Evolutionary conservation across 2,797 vertebrate genomes (phyloP).

Genomic region (Oreortyx pictus): DNA sequence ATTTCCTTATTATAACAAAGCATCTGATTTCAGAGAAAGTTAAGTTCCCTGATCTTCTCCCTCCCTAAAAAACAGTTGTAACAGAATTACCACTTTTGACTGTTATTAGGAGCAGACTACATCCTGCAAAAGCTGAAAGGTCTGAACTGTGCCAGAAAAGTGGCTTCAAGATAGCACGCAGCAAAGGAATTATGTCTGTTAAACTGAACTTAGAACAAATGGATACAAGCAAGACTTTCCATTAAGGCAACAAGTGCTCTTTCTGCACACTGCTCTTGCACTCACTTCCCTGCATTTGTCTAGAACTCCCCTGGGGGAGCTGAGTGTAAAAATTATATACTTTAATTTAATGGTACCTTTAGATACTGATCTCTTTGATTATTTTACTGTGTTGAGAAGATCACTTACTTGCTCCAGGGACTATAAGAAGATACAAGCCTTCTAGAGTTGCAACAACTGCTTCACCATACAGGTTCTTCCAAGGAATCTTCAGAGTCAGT

Average conservation of each 20-base stretch:
- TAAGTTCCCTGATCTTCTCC: not conserved
- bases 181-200: not conserved
- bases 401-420: conserved; percentile 94
- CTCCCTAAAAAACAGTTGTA: not conserved
- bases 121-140: not conserved
- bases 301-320: not conserved
- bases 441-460: conserved; percentile 94
- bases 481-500: conserved; percentile 96
- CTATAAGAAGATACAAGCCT: conserved; percentile 92
- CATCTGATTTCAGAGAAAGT: not conserved
- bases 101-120: not conserved
- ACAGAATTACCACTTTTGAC: not conserved
- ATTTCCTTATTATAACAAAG: not conserved
- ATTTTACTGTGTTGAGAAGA: conserved; percentile 1
- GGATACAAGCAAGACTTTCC: not conserved
- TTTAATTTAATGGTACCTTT: not conserved
- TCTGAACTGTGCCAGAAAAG: not conserved
- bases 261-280: not conserved
- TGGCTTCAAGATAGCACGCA: not conserved
- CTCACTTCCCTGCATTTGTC: not conserved
- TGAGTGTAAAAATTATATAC: not conserved
- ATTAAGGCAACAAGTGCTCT: not conserved
- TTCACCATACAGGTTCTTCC: conserved; percentile 97
- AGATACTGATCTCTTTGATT: not conserved
- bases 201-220: not conserved